Percentiles rank a stretch among this genome's conserved stretches.
Conservation (phyloP, 1,140 invertebrate genomes). For the Neodiprion fabricii region DNA sequence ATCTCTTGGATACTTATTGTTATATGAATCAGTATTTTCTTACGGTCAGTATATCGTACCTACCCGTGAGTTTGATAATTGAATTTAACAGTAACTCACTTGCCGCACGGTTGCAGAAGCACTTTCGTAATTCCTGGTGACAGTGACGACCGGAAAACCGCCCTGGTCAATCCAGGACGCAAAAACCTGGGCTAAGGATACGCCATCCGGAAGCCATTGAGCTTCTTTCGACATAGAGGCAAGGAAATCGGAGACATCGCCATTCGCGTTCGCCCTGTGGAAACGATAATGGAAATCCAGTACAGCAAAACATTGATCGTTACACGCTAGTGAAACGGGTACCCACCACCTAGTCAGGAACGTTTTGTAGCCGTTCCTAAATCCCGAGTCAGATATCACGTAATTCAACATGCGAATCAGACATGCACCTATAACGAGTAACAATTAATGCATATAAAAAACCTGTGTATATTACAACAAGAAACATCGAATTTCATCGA, state of each 20-base stretch:
- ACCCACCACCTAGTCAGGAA: slow-evolving; percentile 55
- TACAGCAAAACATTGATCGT: too few species aligned
- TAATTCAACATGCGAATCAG: slow-evolving; percentile 75
- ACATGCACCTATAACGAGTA: slow-evolving; percentile 65
- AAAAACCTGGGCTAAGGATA: slow-evolving; percentile 61
- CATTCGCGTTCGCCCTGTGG: slow-evolving; percentile 62
- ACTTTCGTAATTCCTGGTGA: slow-evolving; percentile 62
- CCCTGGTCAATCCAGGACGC: slow-evolving; percentile 71
- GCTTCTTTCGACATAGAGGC: slow-evolving; percentile 62
- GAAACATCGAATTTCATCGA: slow-evolving; percentile 26
- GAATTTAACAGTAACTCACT: slow-evolving; percentile 40
- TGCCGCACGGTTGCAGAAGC: slow-evolving; percentile 57
- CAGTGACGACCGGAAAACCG: slow-evolving; percentile 70
- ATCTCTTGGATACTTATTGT: too few species aligned
- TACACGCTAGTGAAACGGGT: slow-evolving; percentile 6
- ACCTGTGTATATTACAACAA: neutral
- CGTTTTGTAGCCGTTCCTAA: slow-evolving; percentile 64
- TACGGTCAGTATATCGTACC: too few species aligned
- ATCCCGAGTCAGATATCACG: slow-evolving; percentile 66
- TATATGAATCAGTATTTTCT: too few species aligned
- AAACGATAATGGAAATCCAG: neutral
- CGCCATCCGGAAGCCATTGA: slow-evolving; percentile 42
- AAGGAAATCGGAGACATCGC: slow-evolving; percentile 69
- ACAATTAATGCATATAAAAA: slow-evolving; percentile 5
- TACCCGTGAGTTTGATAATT: too few species aligned